phyloP scores from a whole-genome alignment of 2,888 invertebrate genomes.

The Nephrotoma guestfalica region DNA sequence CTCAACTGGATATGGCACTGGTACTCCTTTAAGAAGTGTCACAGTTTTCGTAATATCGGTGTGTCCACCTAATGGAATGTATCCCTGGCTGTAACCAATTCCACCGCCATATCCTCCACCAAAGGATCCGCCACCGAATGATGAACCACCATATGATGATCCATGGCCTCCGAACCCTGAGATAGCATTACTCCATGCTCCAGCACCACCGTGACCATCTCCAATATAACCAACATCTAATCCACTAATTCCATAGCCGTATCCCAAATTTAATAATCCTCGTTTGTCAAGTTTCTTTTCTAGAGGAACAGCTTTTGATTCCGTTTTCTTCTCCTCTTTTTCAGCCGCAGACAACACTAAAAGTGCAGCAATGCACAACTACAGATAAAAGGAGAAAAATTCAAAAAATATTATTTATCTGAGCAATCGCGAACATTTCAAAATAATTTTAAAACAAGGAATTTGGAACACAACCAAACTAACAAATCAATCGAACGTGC shows the following conservation, averaged over 20 bases:
- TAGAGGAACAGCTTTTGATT: conserved; percentile 40
- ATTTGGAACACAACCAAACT: background rate
- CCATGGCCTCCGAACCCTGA: conserved; percentile 24
- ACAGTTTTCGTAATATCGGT: conserved; percentile 48
- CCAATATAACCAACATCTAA: conserved; percentile 60
- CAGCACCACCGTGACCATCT: conserved; percentile 40
- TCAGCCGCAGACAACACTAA: conserved; percentile 53
- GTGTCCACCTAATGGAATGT: conserved; percentile 30
- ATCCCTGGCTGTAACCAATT: background rate
- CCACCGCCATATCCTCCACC: conserved; percentile 16
- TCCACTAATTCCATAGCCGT: conserved; percentile 63
- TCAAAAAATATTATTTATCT: conserved; percentile 9
- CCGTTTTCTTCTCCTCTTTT: conserved; percentile 49
- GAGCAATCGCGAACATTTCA: background rate
- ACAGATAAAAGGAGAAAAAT: conserved; percentile 21
- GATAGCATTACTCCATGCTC: conserved; percentile 21
- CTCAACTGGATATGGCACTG: conserved; percentile 59
- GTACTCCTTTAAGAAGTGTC: conserved; percentile 59
- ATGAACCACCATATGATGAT: conserved; percentile 36
- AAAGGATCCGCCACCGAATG: conserved; percentile 26
- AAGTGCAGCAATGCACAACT: conserved; percentile 61
- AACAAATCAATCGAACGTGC: background rate
- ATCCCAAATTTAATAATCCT: conserved; percentile 62
- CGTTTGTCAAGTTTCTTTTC: conserved; percentile 73
- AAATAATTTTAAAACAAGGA: background rate